phyloP scores from a whole-genome alignment of 1,140 invertebrate genomes.

The Diorhabda carinulata region DNA sequence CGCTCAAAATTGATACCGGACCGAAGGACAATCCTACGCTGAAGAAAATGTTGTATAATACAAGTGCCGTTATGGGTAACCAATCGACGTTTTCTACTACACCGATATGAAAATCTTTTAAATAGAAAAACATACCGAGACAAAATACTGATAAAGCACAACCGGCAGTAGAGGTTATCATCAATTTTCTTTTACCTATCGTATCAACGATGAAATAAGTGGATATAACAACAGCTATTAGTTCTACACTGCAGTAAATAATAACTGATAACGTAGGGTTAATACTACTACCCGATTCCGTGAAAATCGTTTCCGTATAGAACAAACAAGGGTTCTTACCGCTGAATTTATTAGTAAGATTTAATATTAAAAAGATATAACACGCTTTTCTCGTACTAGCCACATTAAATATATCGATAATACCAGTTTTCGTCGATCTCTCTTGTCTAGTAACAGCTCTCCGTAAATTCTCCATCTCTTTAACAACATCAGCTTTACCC shows the following conservation, averaged over 20 bases:
- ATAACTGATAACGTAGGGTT: slow-evolving; percentile 50
- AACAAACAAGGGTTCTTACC: slow-evolving; percentile 64
- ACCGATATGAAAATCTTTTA: slow-evolving; percentile 45
- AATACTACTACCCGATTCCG: slow-evolving; percentile 47
- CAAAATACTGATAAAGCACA: slow-evolving; percentile 54
- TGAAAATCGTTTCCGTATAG: slow-evolving; percentile 59
- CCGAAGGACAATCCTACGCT: slow-evolving; percentile 66
- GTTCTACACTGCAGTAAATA: slow-evolving; percentile 57
- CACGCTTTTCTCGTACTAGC: slow-evolving; percentile 51
- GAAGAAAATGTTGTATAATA: slow-evolving; percentile 67
- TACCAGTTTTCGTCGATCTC: slow-evolving; percentile 33
- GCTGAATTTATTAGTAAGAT: slow-evolving; percentile 62
- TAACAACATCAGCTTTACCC: slow-evolving; percentile 71
- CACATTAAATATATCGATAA: slow-evolving; percentile 51
- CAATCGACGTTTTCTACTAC: slow-evolving; percentile 31
- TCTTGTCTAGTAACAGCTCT: slow-evolving; percentile 43
- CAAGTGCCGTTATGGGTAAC: slow-evolving; percentile 57
- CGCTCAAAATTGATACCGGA: slow-evolving; percentile 66
- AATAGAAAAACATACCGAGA: slow-evolving; percentile 59
- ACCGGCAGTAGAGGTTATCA: slow-evolving; percentile 58
- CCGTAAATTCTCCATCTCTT: slow-evolving; percentile 74
- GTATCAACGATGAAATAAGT: slow-evolving; percentile 67
- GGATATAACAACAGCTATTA: slow-evolving; percentile 66
- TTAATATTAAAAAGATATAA: slow-evolving; percentile 52
- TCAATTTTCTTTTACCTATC: slow-evolving; percentile 64